These are phyloP conservation scores for Bolinopsis microptera DNA, from an alignment of 37 sponge, comb jelly and placozoan genomes.

Conservation along the genomic window DNA sequence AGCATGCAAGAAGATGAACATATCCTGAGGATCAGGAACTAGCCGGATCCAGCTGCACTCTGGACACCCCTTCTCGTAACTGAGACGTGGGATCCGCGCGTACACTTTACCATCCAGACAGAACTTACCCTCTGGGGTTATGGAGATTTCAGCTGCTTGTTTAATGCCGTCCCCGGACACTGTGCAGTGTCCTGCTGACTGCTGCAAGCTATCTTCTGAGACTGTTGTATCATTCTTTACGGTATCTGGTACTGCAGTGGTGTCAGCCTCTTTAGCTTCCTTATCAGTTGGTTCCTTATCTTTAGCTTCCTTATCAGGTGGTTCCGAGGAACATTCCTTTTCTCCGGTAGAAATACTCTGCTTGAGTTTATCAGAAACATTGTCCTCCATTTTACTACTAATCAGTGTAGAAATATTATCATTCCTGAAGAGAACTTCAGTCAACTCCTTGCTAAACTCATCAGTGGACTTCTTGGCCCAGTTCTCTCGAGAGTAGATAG, in stretches of 20 bases:
- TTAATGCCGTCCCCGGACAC: slow-evolving; percentile 43
- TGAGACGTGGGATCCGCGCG: background rate
- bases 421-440: slow-evolving; percentile 6
- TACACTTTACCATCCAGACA: background rate
- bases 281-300: background rate
- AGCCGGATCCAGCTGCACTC: slow-evolving; percentile 13
- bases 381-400: background rate
- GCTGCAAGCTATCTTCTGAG: background rate
- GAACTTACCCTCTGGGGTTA: background rate
- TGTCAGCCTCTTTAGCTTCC: background rate
- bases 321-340: background rate
- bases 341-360: background rate
- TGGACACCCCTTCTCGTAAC: slow-evolving; percentile 11
- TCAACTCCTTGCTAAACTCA: slow-evolving; percentile 33
- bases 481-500: slow-evolving; percentile 52
- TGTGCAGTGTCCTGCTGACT: background rate
- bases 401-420: background rate
- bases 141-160: background rate
- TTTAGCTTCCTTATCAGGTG: background rate
- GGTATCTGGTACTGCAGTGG: background rate
- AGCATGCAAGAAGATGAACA: slow-evolving; percentile 60
- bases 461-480: slow-evolving; percentile 60
- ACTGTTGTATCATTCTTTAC: background rate
- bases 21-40: slow-evolving; percentile 27
- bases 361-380: background rate